A percentile compares a stretch with the other conserved stretches of the same genome.
phyloP scores from a whole-genome alignment of 2,888 invertebrate species.

The Drosophila nr. perissopoda region DNA sequence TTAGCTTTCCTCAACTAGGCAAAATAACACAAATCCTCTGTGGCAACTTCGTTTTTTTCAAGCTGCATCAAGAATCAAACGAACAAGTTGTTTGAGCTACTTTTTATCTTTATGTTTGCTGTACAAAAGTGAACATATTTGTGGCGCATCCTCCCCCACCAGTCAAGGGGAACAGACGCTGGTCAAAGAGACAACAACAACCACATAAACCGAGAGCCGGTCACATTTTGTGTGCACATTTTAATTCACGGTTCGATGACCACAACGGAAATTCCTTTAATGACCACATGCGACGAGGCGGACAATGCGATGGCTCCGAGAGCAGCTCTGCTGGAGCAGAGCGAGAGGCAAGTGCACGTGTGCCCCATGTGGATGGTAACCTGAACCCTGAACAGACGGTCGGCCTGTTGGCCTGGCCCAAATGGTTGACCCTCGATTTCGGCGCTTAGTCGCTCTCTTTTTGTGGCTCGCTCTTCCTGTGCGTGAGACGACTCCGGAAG shows the following conservation, averaged over 20 bases:
- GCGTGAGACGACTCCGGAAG: constrained; percentile 44
- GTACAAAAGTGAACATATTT: constrained; percentile 27
- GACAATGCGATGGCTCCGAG: constrained; percentile 43
- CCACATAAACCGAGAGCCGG: constrained; percentile 17
- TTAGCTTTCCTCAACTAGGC: background rate
- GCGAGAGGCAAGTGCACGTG: constrained; percentile 53
- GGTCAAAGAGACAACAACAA: constrained; percentile 4
- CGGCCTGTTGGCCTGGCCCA: constrained; percentile 33
- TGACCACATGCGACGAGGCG: constrained; percentile 69
- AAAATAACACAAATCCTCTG: constrained; percentile 26
- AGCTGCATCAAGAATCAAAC: constrained; percentile 50
- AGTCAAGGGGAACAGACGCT: background rate
- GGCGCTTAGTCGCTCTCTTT: constrained; percentile 3
- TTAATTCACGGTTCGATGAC: constrained; percentile 76
- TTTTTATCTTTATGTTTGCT: constrained; percentile 13
- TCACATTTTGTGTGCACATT: constrained; percentile 65
- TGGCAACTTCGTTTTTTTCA: background rate
- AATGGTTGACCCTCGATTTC: constrained; percentile 50
- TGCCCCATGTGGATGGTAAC: constrained; percentile 43
- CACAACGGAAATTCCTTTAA: constrained; percentile 80
- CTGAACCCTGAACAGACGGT: constrained; percentile 32
- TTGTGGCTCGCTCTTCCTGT: constrained; percentile 11
- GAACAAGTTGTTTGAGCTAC: constrained; percentile 25
- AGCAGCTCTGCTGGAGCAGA: constrained; percentile 46
- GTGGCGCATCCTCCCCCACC: constrained; percentile 22